Percentiles rank a stretch among this genome's conserved stretches.
phyloP scores from a whole-genome alignment of 2,113 vertebrate genomes.

The Nycticebus coucang region DNA sequence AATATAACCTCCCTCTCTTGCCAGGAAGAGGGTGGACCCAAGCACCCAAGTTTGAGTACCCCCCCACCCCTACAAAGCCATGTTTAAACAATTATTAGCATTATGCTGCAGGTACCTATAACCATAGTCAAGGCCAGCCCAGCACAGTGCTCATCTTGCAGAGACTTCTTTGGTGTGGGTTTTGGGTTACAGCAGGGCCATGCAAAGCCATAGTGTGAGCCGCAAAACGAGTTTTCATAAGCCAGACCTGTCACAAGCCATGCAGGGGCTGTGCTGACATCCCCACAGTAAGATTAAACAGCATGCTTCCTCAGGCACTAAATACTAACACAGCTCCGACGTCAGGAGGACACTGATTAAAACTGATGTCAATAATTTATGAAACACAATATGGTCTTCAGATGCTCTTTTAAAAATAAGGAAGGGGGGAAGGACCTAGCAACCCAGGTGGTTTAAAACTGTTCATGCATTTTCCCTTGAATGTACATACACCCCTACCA shows the following conservation, averaged over 20 bases:
- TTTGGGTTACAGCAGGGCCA: slow-evolving; percentile 78
- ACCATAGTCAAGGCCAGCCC: slow-evolving; percentile 46
- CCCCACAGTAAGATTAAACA: slow-evolving; percentile 76
- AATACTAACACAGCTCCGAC: slow-evolving; percentile 75
- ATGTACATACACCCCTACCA: slow-evolving; percentile 30
- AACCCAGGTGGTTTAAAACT: slow-evolving; percentile 75
- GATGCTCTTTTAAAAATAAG: slow-evolving; percentile 63
- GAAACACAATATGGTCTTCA: slow-evolving; percentile 81
- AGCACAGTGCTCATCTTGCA: slow-evolving; percentile 65
- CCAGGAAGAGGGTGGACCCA: background rate
- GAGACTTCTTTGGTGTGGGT: slow-evolving; percentile 68
- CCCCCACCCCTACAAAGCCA: slow-evolving; percentile 24
- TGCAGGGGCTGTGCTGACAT: slow-evolving; percentile 66
- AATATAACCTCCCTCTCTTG: background rate
- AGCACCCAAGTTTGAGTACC: background rate
- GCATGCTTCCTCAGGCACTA: slow-evolving; percentile 75
- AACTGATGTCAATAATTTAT: slow-evolving; percentile 81
- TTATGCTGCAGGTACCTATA: slow-evolving; percentile 65
- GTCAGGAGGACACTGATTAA: slow-evolving; percentile 79
- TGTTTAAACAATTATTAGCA: slow-evolving; percentile 72
- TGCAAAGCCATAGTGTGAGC: slow-evolving; percentile 66
- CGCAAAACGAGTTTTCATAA: slow-evolving; percentile 80
- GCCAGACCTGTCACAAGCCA: slow-evolving; percentile 73
- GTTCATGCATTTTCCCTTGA: slow-evolving; percentile 61
- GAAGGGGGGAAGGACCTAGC: background rate